Base-by-base conservation (phyloP, 1,140 invertebrate species). In the Macrocentrus cingulum region DNA sequence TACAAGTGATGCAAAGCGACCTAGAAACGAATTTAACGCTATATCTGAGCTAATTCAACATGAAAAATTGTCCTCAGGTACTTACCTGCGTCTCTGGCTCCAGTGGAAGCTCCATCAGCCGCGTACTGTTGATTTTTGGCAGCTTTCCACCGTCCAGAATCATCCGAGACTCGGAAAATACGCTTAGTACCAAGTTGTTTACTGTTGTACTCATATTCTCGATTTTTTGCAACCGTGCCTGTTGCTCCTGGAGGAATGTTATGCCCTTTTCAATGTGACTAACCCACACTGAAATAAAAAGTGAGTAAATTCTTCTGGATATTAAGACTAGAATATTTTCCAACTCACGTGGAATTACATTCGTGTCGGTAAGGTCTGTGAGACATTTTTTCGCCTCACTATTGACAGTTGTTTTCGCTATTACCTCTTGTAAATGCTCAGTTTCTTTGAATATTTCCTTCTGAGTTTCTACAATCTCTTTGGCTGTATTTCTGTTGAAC, bases 341-440 rank as follows among this genome's bases (percentile, higher is more conserved):
- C 1, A 9, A 55, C 57, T 62, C 20, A 75, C 72, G 56, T 46
- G 63, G 32, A 37, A 72, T 65, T 39, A 74, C 60, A 41, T 72
- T 62, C 32, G 46, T 37, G 36, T 72, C 58, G 39, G 72, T 60
- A 6, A 62, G n/a, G 55, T 71, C 60, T 1, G 34, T 23, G 11
- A 76, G 53, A 23, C 56, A 46, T 56, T 67, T 66, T 34, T 70
- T 69, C n/a, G 66, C 59, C n/a, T 42, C 52, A 11, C 52, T 19
- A 52, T 66, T 58, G 45, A 67, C 65, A 44, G 66, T 62, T 5
- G 69, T 71, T 23, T 41, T 6, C 15, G 39, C 15, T 5, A 37
- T 36, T 15, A 62, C 19, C 39, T 56, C 56, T 25, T 23, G 36
- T 8, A 76, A 15, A 18, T 41, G 49, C 44, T 67, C 53, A 56